Evolutionary conservation across 2,797 vertebrate species (phyloP).

Genomic region (Anolis apletophallus): DNA sequence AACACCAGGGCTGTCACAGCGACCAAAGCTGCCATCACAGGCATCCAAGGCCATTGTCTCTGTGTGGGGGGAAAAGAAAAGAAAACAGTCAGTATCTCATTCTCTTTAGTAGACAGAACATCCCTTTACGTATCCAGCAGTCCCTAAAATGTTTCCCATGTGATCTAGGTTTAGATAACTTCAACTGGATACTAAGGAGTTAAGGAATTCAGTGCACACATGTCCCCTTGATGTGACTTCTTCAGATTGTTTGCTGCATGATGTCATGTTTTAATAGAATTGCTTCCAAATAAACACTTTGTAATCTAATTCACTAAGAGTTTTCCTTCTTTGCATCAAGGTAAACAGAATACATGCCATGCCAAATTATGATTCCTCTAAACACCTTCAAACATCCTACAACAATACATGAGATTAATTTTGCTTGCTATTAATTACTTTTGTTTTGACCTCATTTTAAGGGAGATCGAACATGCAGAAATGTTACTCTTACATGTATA

Average conservation of each 20-base stretch:
- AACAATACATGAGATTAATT: not conserved
- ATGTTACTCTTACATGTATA: not conserved
- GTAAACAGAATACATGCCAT: constrained; percentile 17
- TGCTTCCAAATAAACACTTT: constrained; percentile 35
- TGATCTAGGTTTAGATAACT: constrained; percentile 47
- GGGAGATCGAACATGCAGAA: constrained; percentile 25
- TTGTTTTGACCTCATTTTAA: constrained; percentile 48
- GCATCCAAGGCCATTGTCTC: constrained; percentile 98
- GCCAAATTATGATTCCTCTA: constrained; percentile 27
- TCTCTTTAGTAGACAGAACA: constrained; percentile 72
- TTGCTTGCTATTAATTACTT: not conserved
- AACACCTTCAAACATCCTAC: constrained; percentile 13
- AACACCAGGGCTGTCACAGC: constrained; percentile 94
- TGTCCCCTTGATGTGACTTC: constrained; percentile 33
- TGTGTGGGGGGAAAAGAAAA: constrained; percentile 82
- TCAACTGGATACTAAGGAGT: constrained; percentile 39
- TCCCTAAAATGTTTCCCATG: constrained; percentile 52
- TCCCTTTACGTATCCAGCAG: constrained; percentile 66
- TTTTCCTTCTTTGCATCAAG: not conserved
- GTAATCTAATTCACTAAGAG: constrained; percentile 46
- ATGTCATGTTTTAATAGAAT: constrained; percentile 44
- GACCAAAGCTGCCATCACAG: constrained; percentile 95
- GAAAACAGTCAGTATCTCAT: constrained; percentile 80
- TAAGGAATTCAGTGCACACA: constrained; percentile 31
- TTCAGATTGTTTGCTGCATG: not conserved